Evolutionary conservation across 2,113 vertebrate species (phyloP).

Genomic region (Apodemus sylvaticus): DNA sequence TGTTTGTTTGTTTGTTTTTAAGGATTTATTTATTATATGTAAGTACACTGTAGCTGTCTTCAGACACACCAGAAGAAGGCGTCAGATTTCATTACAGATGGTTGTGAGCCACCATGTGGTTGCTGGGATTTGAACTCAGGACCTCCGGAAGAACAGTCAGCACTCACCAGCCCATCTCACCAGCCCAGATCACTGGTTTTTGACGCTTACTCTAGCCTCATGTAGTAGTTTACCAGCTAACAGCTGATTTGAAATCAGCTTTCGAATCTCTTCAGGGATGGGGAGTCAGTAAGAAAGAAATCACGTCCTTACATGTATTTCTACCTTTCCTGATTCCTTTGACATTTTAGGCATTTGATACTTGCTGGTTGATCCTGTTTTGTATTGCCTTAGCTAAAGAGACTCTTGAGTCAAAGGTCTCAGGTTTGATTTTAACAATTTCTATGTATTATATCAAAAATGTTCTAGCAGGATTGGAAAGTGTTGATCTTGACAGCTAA

Average conservation of each 20-base stretch:
- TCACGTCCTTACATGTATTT: background rate
- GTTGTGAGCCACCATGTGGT: no score
- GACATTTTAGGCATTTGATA: background rate
- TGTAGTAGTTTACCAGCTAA: background rate
- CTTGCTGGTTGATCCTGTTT: background rate
- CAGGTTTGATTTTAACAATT: constrained; percentile 8
- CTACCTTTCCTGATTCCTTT: background rate
- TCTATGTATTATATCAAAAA: background rate
- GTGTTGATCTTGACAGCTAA: constrained; percentile 12
- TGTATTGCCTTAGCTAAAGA: background rate
- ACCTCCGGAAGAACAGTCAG: no score
- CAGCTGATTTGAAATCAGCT: background rate
- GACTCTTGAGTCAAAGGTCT: constrained; percentile 24
- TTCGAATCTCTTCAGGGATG: constrained; percentile 3
- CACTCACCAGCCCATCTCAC: no score
- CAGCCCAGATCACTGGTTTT: background rate
- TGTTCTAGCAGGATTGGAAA: background rate
- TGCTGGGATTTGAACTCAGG: no score
- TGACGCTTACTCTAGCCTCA: background rate
- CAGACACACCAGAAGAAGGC: no score
- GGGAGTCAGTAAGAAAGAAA: background rate
- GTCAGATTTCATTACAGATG: no score
- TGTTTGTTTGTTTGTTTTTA: no score
- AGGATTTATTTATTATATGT: no score
- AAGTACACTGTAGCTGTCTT: no score